Base-by-base conservation (phyloP, 2,888 invertebrate species). In the Aquatica leii region DNA sequence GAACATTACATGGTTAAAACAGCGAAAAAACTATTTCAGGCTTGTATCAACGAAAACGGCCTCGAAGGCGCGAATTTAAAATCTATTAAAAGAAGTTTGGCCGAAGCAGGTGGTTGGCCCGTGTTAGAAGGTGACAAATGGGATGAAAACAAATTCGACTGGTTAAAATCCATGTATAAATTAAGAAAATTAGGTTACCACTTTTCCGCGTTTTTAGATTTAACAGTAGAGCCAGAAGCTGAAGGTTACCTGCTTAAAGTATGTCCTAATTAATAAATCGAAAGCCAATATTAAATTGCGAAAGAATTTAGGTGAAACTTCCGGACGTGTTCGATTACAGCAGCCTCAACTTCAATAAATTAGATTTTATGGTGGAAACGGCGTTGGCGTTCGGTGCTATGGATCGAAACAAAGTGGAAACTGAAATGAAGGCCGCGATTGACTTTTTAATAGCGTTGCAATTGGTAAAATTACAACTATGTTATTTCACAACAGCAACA, bases 21-120 rank as follows among this genome's bases (percentile, higher is more conserved):
- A 17, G 34, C 31, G 4, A 52, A 52, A 37, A 15, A 34, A 35
- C 6, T 52, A 15, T 52, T 52, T 35, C 12, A 52, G n/a, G 2
- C 34, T 2, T 52, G 52, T n/a, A 52, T 52, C 35, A 35, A 35
- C n/a, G 52, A 52, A 52, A 52, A 46, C 46, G 11, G 11, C 1
- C 1, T 46, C 5, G 46, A 18, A 8, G 1, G 8, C 8, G 18
- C 15, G 18, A 46, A 46, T 20, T 3, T 46, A 8, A 14, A 20
- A 20, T 18, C 18, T 2, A 46, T 46, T 18, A 46, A 46, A 20
- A 2, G n/a, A 18, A 18, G 18, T 2, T 18, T 46, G 3, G 17
- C 15, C 2, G 17, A 11, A 4, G 46, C 20, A 18, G 87, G 87
- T n/a, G 86, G 86, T 2, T 88, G 87, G 87, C 87, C 88, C 4